phyloP scores from a whole-genome alignment of 2,888 invertebrate genomes.

The Aphrophora alni region DNA sequence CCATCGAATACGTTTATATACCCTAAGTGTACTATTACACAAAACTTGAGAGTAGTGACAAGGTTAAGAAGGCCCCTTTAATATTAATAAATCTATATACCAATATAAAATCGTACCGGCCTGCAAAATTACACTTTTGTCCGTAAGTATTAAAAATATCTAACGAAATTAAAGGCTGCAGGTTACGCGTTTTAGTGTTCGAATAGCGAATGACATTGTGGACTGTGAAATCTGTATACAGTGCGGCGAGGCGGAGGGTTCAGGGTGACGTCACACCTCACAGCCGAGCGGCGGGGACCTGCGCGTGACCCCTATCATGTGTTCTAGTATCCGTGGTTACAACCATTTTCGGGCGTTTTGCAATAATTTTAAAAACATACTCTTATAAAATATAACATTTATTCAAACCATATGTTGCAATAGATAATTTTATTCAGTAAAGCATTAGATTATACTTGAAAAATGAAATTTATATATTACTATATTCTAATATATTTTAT shows the following conservation, averaged over 20 bases:
- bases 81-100: constrained; percentile 24
- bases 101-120: constrained; percentile 18
- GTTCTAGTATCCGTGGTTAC: no score
- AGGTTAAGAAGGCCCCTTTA: neutral
- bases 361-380: no score
- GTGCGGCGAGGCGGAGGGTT: constrained; percentile 11
- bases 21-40: no score
- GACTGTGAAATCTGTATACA: constrained; percentile 17
- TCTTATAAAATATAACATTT: no score
- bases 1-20: no score
- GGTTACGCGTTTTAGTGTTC: constrained; percentile 16
- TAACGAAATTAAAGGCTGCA: constrained; percentile 14
- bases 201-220: constrained; percentile 24
- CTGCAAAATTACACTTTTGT: constrained; percentile 19
- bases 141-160: constrained; percentile 13
- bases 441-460: no score
- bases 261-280: constrained; percentile 11
- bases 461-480: no score
- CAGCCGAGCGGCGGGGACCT: neutral
- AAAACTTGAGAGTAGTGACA: constrained; percentile 17
- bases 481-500: no score
- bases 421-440: no score
- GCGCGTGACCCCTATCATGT: constrained; percentile 18
- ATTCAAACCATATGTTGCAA: no score
- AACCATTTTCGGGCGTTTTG: no score